phyloP scores from a whole-genome alignment of 2,888 invertebrate species.

The Muschampia plurimacula region DNA sequence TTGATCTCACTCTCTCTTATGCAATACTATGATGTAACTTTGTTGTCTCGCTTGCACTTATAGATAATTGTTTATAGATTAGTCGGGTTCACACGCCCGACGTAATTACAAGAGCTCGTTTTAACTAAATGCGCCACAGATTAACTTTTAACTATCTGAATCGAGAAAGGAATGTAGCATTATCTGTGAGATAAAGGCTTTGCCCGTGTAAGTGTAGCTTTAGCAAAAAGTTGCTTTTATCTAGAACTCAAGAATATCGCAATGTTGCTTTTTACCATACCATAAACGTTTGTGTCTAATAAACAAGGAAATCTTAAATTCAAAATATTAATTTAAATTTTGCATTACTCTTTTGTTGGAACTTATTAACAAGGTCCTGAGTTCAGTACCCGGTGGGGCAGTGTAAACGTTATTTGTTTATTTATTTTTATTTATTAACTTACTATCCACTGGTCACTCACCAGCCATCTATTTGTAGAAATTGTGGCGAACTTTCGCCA shows the following conservation, averaged over 20 bases:
- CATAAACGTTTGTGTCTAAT: background rate
- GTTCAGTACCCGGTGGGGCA: too few relatives aligned
- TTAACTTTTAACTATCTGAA: constrained; percentile 26
- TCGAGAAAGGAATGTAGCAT: constrained; percentile 26
- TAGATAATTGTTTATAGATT: constrained; percentile 31
- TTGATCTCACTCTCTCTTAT: background rate
- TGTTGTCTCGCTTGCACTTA: constrained; percentile 13
- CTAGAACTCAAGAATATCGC: constrained; percentile 9
- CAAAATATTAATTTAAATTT: background rate
- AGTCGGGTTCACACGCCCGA: constrained; percentile 24
- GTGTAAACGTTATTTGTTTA: too few relatives aligned
- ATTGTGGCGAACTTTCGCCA: too few relatives aligned
- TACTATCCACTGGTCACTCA: too few relatives aligned
- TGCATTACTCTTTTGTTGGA: too few relatives aligned
- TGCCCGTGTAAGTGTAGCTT: background rate
- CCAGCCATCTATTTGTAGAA: too few relatives aligned
- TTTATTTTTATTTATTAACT: too few relatives aligned
- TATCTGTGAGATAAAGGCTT: constrained; percentile 16
- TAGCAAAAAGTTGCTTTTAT: constrained; percentile 8
- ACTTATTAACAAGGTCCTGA: too few relatives aligned
- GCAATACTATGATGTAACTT: background rate
- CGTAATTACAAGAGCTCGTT: constrained; percentile 18
- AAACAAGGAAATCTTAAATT: background rate
- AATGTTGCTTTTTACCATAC: background rate
- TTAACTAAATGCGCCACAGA: constrained; percentile 24